Evolutionary conservation across 2,113 vertebrate genomes (phyloP), one percentile per base, ranked within the genome.

Genomic region (Sardina pilchardus): DNA sequence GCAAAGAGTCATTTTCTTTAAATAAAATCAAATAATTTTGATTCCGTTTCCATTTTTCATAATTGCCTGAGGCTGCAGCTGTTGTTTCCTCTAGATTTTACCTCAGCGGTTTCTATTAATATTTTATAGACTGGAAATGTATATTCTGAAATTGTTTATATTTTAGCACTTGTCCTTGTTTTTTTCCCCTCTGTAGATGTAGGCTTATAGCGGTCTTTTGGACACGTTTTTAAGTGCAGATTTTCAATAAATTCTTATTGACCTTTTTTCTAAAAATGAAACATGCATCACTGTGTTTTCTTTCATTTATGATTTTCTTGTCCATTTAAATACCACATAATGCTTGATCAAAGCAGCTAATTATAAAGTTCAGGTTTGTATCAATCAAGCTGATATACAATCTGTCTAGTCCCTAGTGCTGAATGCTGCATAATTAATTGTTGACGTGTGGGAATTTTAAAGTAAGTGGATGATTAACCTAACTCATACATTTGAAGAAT

Each of bases 131-230:
- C 89, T 90, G 90, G 90, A 89, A 92, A 91, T 95, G 93, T 96
- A 95, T 94, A 94, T 95, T 94, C 91, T 89, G 81, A 94, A 94
- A 93, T 94, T 95, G 94, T 95, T 93, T 91, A 94, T 93, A 71
- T 94, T 92, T 91, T 91, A 91, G 90, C 92, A 90, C 88, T 90
- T 88, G 44, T 26, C 90, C 50, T 90, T 89, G 92, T 89, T 86
- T 90, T 91, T 93, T 91, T 85, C 91, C 39, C 39, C 39, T 93
- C 87, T 89, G 90, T 95, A 94, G 93, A 91, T 92, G 89, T 93
- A 93, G 92, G 87, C 92, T 53, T 84, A 82, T 88, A 81, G 84
- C 75, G 86, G 56, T 91, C 92, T 56, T n/a, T 85, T 92, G 91
- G 93, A 94, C 92, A 83, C 30, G 45, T 30, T 89, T 89, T 91